Base-by-base conservation (phyloP, 2,888 invertebrate genomes). In the Caenorhabditis becei region DNA sequence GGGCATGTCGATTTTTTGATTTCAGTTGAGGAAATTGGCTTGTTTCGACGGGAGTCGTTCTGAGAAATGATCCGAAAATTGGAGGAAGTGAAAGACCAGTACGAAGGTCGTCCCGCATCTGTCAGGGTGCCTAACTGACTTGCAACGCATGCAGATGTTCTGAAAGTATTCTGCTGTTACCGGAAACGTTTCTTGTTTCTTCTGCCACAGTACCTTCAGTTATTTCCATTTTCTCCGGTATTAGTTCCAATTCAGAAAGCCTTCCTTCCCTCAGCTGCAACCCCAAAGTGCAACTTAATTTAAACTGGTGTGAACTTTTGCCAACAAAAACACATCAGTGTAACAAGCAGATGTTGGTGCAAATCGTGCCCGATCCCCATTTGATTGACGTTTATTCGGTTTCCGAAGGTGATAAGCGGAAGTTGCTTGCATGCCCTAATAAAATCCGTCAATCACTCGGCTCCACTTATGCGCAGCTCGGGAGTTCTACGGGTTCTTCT, bases 21-120 rank as follows among this genome's bases (percentile, higher is more conserved):
- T 56, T 56, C 20, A 41, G 14, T 11, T 11, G 41, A 14, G 14
- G 41, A 41, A 41, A 41, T 41, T 41, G 41, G 41, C 32, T 24
- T 24, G 53, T 53, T 54, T 28, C 54, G 26, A 2, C 18, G 2
- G n/a, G n/a, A 5, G 47, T 47, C 47, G 47, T 32, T 56, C 56
- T 54, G 35, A 28, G 56, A 56, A 56, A 56, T 56, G 56, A 56
- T 56, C 56, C 56, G 35, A 56, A 56, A 56, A 56, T 32, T 56
- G 56, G 32, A 18, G n/a, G 20, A n/a, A 10, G 47, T n/a, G n/a
- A 11, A n/a, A 4, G 54, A n/a, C 24, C 7, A 54, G 56, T 28
- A 28, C 32, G 54, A 54, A 28, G 28, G 56, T 56, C 32, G 32
- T 41, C 41, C 14, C 14, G 41, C 41, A n/a, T n/a, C n/a, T n/a